Conservation (phyloP, 2,888 invertebrate species). For the Cantharis rustica region DNA sequence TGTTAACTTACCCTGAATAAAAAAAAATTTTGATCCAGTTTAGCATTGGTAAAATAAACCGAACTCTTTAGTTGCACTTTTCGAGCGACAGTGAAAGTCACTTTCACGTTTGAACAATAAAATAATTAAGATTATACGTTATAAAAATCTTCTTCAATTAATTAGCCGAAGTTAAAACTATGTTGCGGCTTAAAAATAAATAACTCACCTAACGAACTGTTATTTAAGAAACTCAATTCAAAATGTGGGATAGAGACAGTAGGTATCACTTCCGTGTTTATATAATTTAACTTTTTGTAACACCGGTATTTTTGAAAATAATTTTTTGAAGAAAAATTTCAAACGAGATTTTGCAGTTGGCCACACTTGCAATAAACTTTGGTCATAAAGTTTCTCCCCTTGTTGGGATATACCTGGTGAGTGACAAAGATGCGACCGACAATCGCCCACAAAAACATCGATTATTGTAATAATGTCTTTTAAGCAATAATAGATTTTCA, state of each 20-base stretch:
- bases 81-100: neutral
- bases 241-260: neutral
- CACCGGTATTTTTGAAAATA: neutral
- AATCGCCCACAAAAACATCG: neutral
- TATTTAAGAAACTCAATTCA: neutral
- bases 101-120: neutral
- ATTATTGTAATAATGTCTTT: slow-evolving; percentile 1
- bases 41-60: neutral
- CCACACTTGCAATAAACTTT: neutral
- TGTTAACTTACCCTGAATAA: neutral
- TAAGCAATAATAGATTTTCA: slow-evolving; percentile 5
- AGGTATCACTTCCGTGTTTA: neutral
- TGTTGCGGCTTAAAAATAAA: neutral
- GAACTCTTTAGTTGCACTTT: neutral
- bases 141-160: neutral
- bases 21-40: neutral
- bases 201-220: neutral
- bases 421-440: neutral
- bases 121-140: neutral
- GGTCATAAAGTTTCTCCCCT: neutral
- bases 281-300: neutral
- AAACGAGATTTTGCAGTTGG: neutral
- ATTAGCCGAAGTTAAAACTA: neutral
- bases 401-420: neutral
- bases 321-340: neutral